These are phyloP conservation scores for Diplodus puntazzo DNA, from an alignment of 2,797 vertebrate genomes.

Conservation along the genomic window DNA sequence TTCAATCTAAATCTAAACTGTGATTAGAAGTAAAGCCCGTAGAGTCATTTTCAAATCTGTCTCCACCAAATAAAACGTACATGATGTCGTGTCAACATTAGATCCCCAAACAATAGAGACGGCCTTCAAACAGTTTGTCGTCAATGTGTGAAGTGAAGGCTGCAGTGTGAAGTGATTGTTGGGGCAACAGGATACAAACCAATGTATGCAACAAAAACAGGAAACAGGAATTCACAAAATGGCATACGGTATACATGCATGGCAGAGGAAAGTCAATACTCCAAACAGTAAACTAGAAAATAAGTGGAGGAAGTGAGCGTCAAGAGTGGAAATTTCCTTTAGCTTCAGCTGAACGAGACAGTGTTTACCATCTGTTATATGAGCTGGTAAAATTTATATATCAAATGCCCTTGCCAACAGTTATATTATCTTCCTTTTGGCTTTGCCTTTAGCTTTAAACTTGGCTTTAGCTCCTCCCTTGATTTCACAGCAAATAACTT, in stretches of 20 bases:
- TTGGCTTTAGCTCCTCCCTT: constrained; percentile 51
- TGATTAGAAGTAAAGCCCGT: background rate
- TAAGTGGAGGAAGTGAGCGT: background rate
- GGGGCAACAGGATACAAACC: background rate
- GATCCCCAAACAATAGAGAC: background rate
- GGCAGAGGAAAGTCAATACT: constrained; percentile 14
- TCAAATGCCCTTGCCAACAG: constrained; percentile 24
- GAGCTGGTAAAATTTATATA: constrained; percentile 17
- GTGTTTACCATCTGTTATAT: constrained; percentile 18
- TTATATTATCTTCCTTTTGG: constrained; percentile 35
- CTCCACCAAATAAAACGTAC: no score
- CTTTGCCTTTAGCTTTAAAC: constrained; percentile 44
- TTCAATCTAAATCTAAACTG: background rate
- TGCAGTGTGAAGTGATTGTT: background rate
- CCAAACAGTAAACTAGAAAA: background rate
- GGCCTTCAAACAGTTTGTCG: constrained; percentile 12
- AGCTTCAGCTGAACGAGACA: constrained; percentile 21
- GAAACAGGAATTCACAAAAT: background rate
- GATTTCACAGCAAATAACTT: constrained; percentile 72
- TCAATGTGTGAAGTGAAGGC: background rate
- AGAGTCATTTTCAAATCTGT: background rate
- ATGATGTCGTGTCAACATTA: no score
- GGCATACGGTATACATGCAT: background rate
- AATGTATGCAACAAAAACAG: background rate
- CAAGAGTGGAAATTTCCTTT: background rate